Evolutionary conservation across 2,113 vertebrate species (phyloP).

Genomic region (Chascanopsetta lugubris): DNA sequence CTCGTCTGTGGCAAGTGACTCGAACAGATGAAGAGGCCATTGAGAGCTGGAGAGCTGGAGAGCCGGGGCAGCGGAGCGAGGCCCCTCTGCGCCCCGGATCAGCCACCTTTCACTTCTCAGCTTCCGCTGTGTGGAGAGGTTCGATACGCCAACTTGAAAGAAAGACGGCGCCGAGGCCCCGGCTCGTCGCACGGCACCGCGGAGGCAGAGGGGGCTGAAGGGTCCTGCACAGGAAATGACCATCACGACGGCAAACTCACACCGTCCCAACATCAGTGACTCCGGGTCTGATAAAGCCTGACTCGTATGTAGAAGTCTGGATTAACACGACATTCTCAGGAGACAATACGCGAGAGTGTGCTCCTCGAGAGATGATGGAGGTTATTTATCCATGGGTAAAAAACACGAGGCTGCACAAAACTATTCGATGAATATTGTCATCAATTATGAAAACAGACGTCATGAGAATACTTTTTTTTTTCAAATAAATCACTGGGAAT

Average conservation of each 20-base stretch:
- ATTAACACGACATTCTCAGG: conserved; percentile 7
- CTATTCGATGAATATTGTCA: no score
- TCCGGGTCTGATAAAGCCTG: conserved; percentile 6
- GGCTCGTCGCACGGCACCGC: conserved; percentile 82
- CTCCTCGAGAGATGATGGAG: no score
- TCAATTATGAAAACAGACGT: no score
- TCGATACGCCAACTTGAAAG: conserved; percentile 71
- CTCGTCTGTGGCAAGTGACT: conserved; percentile 76
- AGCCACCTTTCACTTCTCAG: conserved; percentile 88
- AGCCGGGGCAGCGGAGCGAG: conserved; percentile 81
- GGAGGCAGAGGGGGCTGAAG: conserved; percentile 86
- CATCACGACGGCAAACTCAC: conserved; percentile 83
- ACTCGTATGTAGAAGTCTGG: conserved; percentile 26
- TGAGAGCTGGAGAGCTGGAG: conserved; percentile 81
- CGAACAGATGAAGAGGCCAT: conserved; percentile 83
- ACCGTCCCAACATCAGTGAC: conserved; percentile 60
- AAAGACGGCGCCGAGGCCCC: conserved; percentile 83
- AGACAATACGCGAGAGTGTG: no score
- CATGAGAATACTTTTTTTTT: no score
- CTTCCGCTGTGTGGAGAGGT: conserved; percentile 84
- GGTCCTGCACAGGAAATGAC: conserved; percentile 88
- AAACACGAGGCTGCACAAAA: no score
- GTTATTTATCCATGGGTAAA: no score
- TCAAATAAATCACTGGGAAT: no score
- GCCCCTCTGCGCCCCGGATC: conserved; percentile 79